phyloP scores from a whole-genome alignment of 2,113 vertebrate genomes.

The Xiphias gladius region DNA sequence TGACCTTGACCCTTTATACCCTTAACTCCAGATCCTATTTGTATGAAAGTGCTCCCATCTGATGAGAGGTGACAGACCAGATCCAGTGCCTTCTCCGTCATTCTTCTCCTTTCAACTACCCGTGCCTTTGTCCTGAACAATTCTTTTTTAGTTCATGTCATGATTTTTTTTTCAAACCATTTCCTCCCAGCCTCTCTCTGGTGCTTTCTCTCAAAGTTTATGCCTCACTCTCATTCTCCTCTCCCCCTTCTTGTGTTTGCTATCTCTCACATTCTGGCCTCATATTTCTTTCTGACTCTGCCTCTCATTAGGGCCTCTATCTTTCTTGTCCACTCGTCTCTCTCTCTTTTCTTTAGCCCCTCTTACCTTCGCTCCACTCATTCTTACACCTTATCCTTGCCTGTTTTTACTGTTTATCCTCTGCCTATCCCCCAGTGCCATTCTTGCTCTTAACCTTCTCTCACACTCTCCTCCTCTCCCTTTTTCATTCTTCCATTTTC shows the following conservation, averaged over 20 bases:
- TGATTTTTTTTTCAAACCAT: constrained; percentile 63
- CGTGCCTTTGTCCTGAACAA: neutral
- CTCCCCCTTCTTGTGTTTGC: constrained; percentile 15
- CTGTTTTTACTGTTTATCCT: constrained; percentile 46
- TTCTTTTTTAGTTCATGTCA: constrained; percentile 48
- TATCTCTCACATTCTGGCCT: constrained; percentile 42
- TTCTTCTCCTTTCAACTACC: constrained; percentile 23
- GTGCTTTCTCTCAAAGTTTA: constrained; percentile 30
- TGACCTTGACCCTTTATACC: constrained; percentile 50
- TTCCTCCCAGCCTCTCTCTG: constrained; percentile 29
- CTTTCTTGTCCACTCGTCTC: constrained; percentile 43
- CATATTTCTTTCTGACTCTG: constrained; percentile 61
- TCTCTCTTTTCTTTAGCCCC: constrained; percentile 16
- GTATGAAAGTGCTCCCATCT: constrained; percentile 35
- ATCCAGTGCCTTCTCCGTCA: constrained; percentile 11
- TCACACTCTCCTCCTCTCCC: constrained; percentile 3
- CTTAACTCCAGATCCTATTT: constrained; percentile 25
- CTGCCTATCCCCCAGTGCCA: constrained; percentile 25
- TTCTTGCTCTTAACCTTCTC: constrained; percentile 23
- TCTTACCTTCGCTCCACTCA: neutral
- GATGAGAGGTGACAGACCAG: constrained; percentile 10
- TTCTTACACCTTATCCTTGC: neutral
- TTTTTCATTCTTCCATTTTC: constrained; percentile 50
- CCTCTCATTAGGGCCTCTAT: constrained; percentile 62
- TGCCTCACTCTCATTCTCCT: constrained; percentile 14